phyloP scores from a whole-genome alignment of 1,140 invertebrate species.

The Drosophila willistoni region DNA sequence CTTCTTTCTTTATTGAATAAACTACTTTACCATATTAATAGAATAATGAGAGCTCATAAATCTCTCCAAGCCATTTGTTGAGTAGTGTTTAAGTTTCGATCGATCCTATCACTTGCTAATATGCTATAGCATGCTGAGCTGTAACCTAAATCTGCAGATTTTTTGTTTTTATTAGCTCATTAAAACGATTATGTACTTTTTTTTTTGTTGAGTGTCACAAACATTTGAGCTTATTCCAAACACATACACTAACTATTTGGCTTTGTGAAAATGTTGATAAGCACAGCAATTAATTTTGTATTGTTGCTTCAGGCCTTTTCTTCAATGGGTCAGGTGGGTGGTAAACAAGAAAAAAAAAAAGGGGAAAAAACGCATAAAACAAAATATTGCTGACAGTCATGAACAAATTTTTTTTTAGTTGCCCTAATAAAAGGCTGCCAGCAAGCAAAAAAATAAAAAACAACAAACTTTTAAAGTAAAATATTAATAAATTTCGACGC shows the following conservation, averaged over 20 bases:
- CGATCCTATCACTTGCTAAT: no score
- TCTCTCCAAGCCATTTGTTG: no score
- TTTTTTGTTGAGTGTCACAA: neutral
- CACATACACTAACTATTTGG: neutral
- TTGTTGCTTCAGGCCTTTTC: constrained; percentile 34
- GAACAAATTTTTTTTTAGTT: constrained; percentile 50
- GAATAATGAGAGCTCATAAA: no score
- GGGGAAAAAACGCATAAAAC: constrained; percentile 15
- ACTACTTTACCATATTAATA: no score
- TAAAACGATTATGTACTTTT: no score
- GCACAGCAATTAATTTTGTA: constrained; percentile 41
- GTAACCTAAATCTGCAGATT: no score
- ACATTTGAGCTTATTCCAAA: neutral
- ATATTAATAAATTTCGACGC: constrained; percentile 44
- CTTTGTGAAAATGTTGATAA: constrained; percentile 1
- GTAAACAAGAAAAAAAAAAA: constrained; percentile 31
- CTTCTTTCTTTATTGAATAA: no score
- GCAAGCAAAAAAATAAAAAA: constrained; percentile 47
- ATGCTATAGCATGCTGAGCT: no score
- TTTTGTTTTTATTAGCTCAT: neutral
- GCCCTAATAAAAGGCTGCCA: constrained; percentile 67
- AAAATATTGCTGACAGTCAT: constrained; percentile 61
- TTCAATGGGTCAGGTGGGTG: constrained; percentile 75
- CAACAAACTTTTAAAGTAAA: constrained; percentile 46
- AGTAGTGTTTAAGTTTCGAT: no score